Percentiles rank a stretch among this genome's conserved stretches.
These are phyloP conservation scores for Macrosoma leucophasiata DNA, from an alignment of 2,888 invertebrate species.

Conservation along the genomic window DNA sequence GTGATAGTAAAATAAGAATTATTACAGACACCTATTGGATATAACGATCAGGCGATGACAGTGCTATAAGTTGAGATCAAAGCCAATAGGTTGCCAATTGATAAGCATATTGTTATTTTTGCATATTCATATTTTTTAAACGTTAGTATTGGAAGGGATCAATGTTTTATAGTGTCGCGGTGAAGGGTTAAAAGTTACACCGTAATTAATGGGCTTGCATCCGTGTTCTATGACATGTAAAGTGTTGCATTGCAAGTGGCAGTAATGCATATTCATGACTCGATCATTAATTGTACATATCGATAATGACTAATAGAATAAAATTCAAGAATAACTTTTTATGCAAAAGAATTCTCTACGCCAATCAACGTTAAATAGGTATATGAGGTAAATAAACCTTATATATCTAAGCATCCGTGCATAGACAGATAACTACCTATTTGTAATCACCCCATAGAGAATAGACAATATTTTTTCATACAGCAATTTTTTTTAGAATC, in stretches of 20 bases:
- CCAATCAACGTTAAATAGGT: no score
- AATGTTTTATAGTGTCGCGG: conserved; percentile 16
- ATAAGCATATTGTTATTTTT: conserved; percentile 62
- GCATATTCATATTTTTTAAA: conserved; percentile 60
- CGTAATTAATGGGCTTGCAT: conserved; percentile 6
- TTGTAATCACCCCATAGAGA: no score
- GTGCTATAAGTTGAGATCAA: conserved; percentile 42
- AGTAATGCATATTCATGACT: conserved; percentile 61
- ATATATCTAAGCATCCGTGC: no score
- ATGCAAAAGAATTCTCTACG: no score
- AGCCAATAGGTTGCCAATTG: conserved; percentile 58
- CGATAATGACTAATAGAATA: no score
- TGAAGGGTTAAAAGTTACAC: conserved; percentile 13
- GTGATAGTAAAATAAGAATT: conserved; percentile 20
- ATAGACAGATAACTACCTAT: no score
- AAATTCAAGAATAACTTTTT: no score
- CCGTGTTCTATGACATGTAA: conserved; percentile 4
- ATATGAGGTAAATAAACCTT: no score
- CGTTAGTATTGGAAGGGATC: conserved; percentile 30
- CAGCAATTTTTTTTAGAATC: no score
- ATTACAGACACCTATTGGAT: conserved; percentile 12
- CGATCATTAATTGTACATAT: conserved; percentile 47
- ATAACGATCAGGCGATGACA: conserved; percentile 50
- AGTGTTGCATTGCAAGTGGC: conserved; percentile 23
- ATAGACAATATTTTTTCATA: no score